Evolutionary conservation across 2,797 vertebrate genomes (phyloP).

Genomic region (Microctenopoma steveboyesi): DNA sequence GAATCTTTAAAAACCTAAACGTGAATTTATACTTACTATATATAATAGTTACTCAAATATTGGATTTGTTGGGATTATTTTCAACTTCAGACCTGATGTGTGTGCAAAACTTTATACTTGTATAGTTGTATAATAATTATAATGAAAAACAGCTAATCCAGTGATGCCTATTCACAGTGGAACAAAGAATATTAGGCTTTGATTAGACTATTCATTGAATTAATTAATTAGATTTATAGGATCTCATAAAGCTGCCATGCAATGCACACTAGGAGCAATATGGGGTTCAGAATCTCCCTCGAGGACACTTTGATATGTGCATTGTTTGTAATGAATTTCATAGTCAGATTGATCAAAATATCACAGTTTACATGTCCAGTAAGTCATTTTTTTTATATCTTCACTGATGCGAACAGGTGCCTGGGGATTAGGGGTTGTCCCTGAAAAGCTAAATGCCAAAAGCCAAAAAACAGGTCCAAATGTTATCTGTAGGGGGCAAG

Average conservation of each 20-base stretch:
- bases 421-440: constrained; percentile 27
- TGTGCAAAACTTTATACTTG: not conserved
- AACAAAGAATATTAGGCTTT: no score
- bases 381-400: constrained; percentile 4
- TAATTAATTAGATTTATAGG: no score
- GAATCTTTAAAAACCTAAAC: not conserved
- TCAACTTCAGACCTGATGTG: not conserved
- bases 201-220: no score
- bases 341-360: not conserved
- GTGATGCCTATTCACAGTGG: no score
- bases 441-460: constrained; percentile 31
- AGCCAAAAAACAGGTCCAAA: constrained; percentile 25
- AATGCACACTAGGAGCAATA: no score
- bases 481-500: constrained; percentile 61
- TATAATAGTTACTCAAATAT: no score
- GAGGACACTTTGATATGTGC: no score
- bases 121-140: not conserved
- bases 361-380: not conserved
- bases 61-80: no score
- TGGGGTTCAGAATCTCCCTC: no score
- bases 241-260: no score
- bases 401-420: constrained; percentile 27
- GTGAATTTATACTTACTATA: not conserved
- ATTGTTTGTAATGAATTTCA: not conserved
- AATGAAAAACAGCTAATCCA: no score